Evolutionary conservation across 2,113 vertebrate genomes (phyloP).

Genomic region (Mesitornis unicolor): DNA sequence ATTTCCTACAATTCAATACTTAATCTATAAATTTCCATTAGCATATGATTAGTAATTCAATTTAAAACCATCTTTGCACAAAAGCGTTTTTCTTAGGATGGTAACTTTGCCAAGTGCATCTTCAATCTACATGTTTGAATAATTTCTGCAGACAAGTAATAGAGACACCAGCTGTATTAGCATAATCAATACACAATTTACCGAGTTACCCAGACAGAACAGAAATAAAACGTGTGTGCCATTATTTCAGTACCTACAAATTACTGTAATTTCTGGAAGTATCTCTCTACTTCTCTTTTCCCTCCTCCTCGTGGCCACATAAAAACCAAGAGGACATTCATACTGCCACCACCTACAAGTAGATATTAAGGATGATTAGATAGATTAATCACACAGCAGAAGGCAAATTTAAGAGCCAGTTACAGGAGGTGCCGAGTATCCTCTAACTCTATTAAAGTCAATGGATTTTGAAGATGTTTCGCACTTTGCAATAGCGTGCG

Average conservation of each 20-base stretch:
- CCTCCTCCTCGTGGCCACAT: not conserved
- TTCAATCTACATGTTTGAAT: constrained; percentile 74
- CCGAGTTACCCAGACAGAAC: constrained; percentile 74
- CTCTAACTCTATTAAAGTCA: constrained; percentile 13
- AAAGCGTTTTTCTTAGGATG: constrained; percentile 47
- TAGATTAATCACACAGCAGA: constrained; percentile 23
- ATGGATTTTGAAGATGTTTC: not conserved
- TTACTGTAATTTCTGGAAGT: constrained; percentile 65
- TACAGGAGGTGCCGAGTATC: not conserved
- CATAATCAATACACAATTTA: constrained; percentile 84
- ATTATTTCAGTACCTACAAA: constrained; percentile 72
- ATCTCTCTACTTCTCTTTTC: constrained; percentile 1
- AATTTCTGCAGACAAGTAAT: constrained; percentile 75
- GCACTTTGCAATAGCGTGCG: not conserved
- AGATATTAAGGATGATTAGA: constrained; percentile 23
- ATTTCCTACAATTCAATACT: constrained; percentile 58
- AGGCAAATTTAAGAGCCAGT: constrained; percentile 36
- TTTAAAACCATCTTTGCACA: constrained; percentile 43
- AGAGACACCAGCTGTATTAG: constrained; percentile 72
- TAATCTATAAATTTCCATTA: constrained; percentile 40
- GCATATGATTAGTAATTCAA: constrained; percentile 46
- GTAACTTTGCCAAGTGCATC: constrained; percentile 56
- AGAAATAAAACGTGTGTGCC: constrained; percentile 55
- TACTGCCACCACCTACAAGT: not conserved
- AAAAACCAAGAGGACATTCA: constrained; percentile 22